Evolutionary conservation across 1,140 invertebrate genomes (phyloP).

Genomic region (Leptinotarsa lineolata): DNA sequence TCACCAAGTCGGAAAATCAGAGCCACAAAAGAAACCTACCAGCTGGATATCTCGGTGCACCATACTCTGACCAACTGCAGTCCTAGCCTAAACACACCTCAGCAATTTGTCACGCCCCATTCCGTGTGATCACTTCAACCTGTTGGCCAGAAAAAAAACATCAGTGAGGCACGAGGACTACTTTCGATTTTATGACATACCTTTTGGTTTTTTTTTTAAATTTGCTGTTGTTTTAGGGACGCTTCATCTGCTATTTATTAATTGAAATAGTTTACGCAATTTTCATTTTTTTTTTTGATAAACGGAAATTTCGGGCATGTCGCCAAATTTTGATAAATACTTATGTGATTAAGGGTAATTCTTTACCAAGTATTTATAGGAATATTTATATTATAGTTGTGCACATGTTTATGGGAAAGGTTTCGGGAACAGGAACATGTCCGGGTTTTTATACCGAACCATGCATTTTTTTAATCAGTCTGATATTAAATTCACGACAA

Average conservation of each 20-base stretch:
- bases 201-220: not conserved
- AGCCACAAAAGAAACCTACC: constrained; percentile 72
- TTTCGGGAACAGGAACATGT: not conserved
- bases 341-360: constrained; percentile 26
- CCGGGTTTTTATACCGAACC: not conserved
- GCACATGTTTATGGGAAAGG: constrained; percentile 22
- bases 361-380: constrained; percentile 30
- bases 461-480: no score
- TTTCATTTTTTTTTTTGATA: not conserved
- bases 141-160: not conserved
- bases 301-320: constrained; percentile 10
- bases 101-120: not conserved
- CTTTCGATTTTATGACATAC: constrained; percentile 7
- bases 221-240: not conserved
- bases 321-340: constrained; percentile 21
- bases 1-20: constrained; percentile 71
- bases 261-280: not conserved
- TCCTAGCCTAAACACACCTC: not conserved
- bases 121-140: not conserved
- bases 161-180: not conserved
- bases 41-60: constrained; percentile 75
- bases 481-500: no score
- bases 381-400: constrained; percentile 29
- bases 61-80: constrained; percentile 69
- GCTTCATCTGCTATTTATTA: constrained; percentile 11